Evolutionary conservation across 2,797 vertebrate species (phyloP).

Genomic region (Botia almorhae): DNA sequence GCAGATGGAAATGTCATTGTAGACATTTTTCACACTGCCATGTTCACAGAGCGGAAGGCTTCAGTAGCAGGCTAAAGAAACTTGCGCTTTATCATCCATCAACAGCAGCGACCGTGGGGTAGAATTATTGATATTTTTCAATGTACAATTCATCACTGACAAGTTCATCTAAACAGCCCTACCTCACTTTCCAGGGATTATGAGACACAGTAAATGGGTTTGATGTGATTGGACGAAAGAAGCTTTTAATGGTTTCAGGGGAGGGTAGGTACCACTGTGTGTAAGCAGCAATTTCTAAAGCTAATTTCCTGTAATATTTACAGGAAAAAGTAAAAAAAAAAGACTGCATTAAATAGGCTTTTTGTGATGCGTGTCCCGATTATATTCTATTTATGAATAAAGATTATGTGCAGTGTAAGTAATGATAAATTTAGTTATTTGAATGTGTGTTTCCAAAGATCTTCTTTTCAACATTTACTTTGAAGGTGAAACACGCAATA

Average conservation of each 20-base stretch:
- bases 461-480: background rate
- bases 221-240: background rate
- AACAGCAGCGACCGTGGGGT: background rate
- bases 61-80: background rate
- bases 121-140: constrained; percentile 2
- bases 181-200: background rate
- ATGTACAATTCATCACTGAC: constrained; percentile 7
- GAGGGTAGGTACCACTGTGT: background rate
- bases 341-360: background rate
- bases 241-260: background rate
- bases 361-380: no score
- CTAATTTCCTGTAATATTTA: background rate
- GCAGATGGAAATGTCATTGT: background rate
- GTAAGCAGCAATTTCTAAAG: background rate
- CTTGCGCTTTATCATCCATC: background rate
- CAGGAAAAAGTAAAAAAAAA: background rate
- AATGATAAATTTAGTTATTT: background rate
- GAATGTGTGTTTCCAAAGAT: background rate
- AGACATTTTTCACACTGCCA: background rate
- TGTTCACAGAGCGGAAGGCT: background rate
- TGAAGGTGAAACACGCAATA: no score
- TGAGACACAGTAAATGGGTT: background rate
- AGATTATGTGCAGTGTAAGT: background rate
- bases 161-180: constrained; percentile 4
- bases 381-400: no score